Conservation (phyloP, 2,113 vertebrate species). For the Notarius lentiginosus region DNA sequence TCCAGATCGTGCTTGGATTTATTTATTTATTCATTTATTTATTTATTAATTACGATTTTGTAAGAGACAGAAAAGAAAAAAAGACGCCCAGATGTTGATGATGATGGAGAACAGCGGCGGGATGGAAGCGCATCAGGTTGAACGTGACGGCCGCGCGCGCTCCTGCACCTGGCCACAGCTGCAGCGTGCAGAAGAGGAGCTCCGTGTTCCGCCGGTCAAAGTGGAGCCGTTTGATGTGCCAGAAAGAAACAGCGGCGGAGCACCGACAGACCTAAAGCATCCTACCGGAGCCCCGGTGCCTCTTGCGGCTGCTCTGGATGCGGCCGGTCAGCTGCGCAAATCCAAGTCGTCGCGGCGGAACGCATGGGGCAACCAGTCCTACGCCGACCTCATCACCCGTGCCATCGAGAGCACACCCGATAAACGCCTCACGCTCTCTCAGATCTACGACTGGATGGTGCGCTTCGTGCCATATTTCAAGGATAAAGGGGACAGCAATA, state of each 20-base stretch:
- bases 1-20: conserved; percentile 37
- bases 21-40: not conserved
- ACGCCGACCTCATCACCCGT: conserved; percentile 96
- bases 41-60: conserved; percentile 61
- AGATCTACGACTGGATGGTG: conserved; percentile 99
- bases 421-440: conserved; percentile 93
- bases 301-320: conserved; percentile 78
- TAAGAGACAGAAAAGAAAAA: conserved; percentile 21
- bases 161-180: conserved; percentile 94
- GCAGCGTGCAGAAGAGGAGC: conserved; percentile 80
- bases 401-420: conserved; percentile 96
- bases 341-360: conserved; percentile 93
- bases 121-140: conserved; percentile 89
- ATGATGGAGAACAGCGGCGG: conserved; percentile 83
- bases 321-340: conserved; percentile 89
- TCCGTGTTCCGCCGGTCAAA: conserved; percentile 67
- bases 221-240: conserved; percentile 71
- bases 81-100: conserved; percentile 65
- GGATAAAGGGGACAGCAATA: conserved; percentile 98
- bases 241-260: conserved; percentile 79
- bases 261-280: conserved; percentile 79
- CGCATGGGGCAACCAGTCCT: conserved; percentile 97
- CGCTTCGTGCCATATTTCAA: conserved; percentile 97
- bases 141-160: conserved; percentile 87
- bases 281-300: conserved; percentile 69